phyloP scores from a whole-genome alignment of 2,888 invertebrate species.

The Agrotis exclamationis region DNA sequence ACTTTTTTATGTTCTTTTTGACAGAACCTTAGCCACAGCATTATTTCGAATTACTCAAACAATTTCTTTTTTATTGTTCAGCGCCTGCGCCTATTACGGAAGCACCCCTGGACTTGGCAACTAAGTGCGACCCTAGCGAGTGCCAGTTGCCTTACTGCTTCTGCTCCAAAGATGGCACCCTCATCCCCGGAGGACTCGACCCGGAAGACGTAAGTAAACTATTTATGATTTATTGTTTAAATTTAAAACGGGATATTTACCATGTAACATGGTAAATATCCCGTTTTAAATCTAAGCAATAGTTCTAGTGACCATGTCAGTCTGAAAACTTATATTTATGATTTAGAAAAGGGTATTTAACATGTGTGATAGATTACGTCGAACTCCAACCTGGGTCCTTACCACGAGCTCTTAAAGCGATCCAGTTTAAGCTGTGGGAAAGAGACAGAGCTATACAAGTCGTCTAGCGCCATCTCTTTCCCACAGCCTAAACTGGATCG shows the following conservation, averaged over 20 bases:
- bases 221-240: not conserved
- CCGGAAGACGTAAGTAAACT: slow-evolving; percentile 94
- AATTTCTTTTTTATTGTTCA: slow-evolving; percentile 71
- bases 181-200: slow-evolving; percentile 96
- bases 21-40: not conserved
- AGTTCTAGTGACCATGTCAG: no score
- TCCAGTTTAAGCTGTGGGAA: no score
- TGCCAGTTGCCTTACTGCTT: slow-evolving; percentile 97
- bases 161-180: slow-evolving; percentile 97
- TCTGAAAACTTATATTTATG: no score
- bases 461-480: no score
- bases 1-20: no score
- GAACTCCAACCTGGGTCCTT: no score
- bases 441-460: no score
- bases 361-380: not conserved
- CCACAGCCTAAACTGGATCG: no score
- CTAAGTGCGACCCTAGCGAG: slow-evolving; percentile 94
- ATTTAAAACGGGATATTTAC: not conserved
- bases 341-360: not conserved
- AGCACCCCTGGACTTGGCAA: slow-evolving; percentile 95
- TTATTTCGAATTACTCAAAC: no score
- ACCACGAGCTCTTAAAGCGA: no score
- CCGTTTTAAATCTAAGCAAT: no score
- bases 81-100: slow-evolving; percentile 96
- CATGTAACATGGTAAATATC: no score